These are phyloP conservation scores for Pollenia amentaria DNA, from an alignment of 2,888 invertebrate species.

Conservation along the genomic window DNA sequence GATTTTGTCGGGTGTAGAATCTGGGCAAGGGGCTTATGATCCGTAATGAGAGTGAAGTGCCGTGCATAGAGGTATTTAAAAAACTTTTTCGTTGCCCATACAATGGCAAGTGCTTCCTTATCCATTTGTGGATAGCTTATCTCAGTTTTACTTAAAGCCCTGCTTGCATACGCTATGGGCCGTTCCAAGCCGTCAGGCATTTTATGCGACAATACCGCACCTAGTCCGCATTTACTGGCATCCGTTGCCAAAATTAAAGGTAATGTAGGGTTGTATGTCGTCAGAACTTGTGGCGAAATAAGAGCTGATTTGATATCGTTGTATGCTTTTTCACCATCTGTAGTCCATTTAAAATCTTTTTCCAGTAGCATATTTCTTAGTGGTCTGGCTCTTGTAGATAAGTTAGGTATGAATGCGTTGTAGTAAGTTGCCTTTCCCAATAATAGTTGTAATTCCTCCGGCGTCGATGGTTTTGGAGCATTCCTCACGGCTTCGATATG, in stretches of 20 bases:
- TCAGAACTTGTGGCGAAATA: conserved; percentile 12
- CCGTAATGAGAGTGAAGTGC: conserved; percentile 22
- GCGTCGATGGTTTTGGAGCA: not conserved
- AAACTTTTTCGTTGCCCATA: conserved; percentile 24
- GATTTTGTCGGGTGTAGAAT: conserved; percentile 26
- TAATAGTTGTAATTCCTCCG: conserved; percentile 33
- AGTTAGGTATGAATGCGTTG: conserved; percentile 29
- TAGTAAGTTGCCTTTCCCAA: conserved; percentile 50
- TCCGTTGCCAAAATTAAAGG: conserved; percentile 34
- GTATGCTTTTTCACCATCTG: not conserved
- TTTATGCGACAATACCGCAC: conserved; percentile 33
- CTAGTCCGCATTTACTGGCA: conserved; percentile 31
- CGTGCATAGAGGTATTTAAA: conserved; percentile 45
- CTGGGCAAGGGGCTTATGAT: no score
- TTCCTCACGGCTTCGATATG: conserved; percentile 22
- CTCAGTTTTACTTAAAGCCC: not conserved
- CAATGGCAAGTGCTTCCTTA: conserved; percentile 36
- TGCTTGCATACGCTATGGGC: conserved; percentile 12
- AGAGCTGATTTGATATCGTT: conserved; percentile 1
- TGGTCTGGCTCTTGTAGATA: conserved; percentile 10
- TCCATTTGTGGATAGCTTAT: conserved; percentile 31
- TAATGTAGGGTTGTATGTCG: conserved; percentile 17
- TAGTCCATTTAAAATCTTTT: conserved; percentile 14
- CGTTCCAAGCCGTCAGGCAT: not conserved
- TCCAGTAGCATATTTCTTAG: conserved; percentile 32